Conservation (phyloP, 1,140 invertebrate genomes). For the Oscheius sp. region DNA sequence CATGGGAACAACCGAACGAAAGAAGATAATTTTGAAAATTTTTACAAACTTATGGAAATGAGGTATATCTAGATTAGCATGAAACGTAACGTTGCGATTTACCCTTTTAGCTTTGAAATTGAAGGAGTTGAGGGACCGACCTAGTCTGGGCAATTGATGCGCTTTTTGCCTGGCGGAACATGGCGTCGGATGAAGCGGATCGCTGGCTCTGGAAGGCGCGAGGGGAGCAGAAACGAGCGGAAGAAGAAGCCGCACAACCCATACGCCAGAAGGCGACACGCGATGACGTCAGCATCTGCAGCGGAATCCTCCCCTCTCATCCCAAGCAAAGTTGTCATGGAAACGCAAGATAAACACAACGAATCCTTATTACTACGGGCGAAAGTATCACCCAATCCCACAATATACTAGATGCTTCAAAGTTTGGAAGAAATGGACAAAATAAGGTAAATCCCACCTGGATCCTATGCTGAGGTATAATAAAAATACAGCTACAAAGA, state of each 20-base stretch:
- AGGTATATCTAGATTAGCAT: not conserved
- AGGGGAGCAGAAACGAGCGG: not conserved
- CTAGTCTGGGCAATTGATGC: not conserved
- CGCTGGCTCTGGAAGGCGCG: not conserved
- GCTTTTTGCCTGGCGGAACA: conserved; percentile 5
- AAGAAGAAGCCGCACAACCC: conserved; percentile 1
- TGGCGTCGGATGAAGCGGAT: not conserved
- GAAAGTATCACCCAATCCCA: too few species aligned
- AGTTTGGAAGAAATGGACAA: too few species aligned
- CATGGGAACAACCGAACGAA: not conserved
- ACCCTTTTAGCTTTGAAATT: not conserved
- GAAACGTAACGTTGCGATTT: not conserved
- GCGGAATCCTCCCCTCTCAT: not conserved
- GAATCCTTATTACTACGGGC: too few species aligned
- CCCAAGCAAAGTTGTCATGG: too few species aligned
- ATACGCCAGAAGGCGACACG: not conserved
- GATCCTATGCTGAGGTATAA: not conserved
- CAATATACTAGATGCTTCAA: too few species aligned
- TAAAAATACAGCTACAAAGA: conserved; percentile 1
- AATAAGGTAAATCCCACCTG: too few species aligned
- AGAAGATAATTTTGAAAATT: not conserved
- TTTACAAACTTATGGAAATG: not conserved
- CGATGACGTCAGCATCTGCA: not conserved
- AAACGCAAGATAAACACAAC: too few species aligned
- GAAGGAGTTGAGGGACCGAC: not conserved